phyloP scores from a whole-genome alignment of 2,888 invertebrate species.

The Anticlea derivata region DNA sequence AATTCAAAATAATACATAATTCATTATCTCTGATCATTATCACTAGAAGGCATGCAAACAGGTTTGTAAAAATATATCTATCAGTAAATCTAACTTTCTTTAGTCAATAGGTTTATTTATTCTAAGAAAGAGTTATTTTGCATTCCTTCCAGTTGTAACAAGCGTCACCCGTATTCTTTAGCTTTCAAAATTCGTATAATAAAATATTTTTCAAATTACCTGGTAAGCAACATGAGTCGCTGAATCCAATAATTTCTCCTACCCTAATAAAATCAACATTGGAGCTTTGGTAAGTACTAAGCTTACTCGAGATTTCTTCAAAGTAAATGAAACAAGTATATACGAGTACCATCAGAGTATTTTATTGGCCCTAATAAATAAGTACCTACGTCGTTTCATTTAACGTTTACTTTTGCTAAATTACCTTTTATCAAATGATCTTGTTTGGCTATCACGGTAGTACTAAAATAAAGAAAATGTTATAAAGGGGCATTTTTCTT shows the following conservation, averaged over 20 bases:
- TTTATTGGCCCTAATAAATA: slow-evolving; percentile 17
- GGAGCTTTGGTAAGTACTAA: slow-evolving; percentile 42
- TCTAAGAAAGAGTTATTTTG: too few relatives aligned
- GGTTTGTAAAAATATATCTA: too few relatives aligned
- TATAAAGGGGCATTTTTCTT: not conserved
- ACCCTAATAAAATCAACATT: slow-evolving; percentile 55
- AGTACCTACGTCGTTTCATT: slow-evolving; percentile 16
- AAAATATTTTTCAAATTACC: slow-evolving; percentile 59
- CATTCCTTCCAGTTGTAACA: too few relatives aligned
- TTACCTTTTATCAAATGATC: slow-evolving; percentile 10
- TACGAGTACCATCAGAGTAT: slow-evolving; percentile 11
- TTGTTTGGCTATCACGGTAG: not conserved
- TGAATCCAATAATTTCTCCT: slow-evolving; percentile 49
- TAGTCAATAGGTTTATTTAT: too few relatives aligned
- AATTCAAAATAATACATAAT: too few relatives aligned
- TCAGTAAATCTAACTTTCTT: too few relatives aligned
- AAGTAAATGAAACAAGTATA: slow-evolving; percentile 25
- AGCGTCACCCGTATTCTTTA: too few relatives aligned
- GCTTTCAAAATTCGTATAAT: slow-evolving; percentile 7
- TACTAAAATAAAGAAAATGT: slow-evolving; percentile 1
- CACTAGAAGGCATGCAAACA: too few relatives aligned
- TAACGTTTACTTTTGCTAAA: slow-evolving; percentile 12
- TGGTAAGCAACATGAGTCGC: slow-evolving; percentile 48
- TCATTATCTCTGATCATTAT: too few relatives aligned
- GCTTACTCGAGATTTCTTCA: slow-evolving; percentile 45